Base-by-base conservation (phyloP, 1,140 invertebrate species). In the Batillaria attramentaria region DNA sequence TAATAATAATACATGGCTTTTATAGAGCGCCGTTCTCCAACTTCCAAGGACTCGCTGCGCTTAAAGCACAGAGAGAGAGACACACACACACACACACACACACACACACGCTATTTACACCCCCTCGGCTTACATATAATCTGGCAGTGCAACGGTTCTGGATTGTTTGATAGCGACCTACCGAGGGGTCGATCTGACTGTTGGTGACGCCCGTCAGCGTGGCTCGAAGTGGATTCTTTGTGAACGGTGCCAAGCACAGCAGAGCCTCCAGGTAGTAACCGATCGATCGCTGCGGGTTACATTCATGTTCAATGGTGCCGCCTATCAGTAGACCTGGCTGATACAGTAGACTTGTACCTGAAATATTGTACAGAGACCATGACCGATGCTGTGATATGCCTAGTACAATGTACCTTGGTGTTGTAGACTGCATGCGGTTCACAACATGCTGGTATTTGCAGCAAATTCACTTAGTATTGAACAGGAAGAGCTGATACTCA, bases 231-330 rank as follows among this genome's bases (percentile, higher is more conserved):
- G 97, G 94, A 86, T 94, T 94, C 92, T 99, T 99, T 89, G 96
- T 98, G 91, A 99, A 99, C 31, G 98, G 97, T 24, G 96, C 98
- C 57, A 99, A 87, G 62, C 95, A 95, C 79, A 99, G 91, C 0
- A 99, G 87, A 13, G 94, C 93, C 93, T 99, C 98, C 81, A 99
- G 92, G 90, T 97, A 99, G 91, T 99, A 99, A 85, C 94, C 94
- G 86, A 99, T 95, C 41, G 95, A 94, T 88, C 97, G 92, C 85
- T 95, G 93, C 35, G 93, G 90, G 83, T 94, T 95, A 90, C 98
- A 99, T 74, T 96, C 95, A 91, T 99, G 97, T 66, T 95, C 94
- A 43, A 99, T 86, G 79, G 92, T 93, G 37, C 98, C 98, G 68
- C 98, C 98, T 78, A 94, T 91, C 18, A 99, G 90, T 66, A 98